Evolutionary conservation across 2,113 vertebrate species (phyloP).

Genomic region (Lota lota): DNA sequence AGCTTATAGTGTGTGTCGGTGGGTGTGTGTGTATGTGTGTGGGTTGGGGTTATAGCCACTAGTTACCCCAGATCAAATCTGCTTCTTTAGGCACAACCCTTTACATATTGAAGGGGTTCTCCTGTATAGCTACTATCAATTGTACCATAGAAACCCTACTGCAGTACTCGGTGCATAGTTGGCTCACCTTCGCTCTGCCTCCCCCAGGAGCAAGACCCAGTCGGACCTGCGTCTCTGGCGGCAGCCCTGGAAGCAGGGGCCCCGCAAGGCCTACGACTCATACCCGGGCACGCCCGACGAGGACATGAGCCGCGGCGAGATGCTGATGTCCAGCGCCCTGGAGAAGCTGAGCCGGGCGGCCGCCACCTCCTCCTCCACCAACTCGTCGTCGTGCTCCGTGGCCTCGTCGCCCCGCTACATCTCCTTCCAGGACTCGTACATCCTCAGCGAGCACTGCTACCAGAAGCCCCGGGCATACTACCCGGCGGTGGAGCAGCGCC

Average conservation of each 20-base stretch:
- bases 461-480: conserved; percentile 94
- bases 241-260: conserved; percentile 89
- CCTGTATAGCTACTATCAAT: too few relatives aligned
- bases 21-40: too few relatives aligned
- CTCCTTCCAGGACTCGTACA: conserved; percentile 89
- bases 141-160: not conserved
- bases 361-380: conserved; percentile 33
- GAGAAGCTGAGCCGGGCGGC: conserved; percentile 80
- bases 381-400: conserved; percentile 53
- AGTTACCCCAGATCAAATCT: too few relatives aligned
- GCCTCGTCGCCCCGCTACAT: conserved; percentile 55
- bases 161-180: not conserved
- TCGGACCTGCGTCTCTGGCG: conserved; percentile 91
- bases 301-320: conserved; percentile 59
- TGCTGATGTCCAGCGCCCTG: conserved; percentile 57
- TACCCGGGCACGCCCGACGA: conserved; percentile 53
- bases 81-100: too few relatives aligned
- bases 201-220: conserved; percentile 81
- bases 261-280: conserved; percentile 66
- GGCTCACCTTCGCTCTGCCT: not conserved
- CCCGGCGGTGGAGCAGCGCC: conserved; percentile 88
- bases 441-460: conserved; percentile 95
- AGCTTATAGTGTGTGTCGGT: too few relatives aligned
- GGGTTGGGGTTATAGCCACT: too few relatives aligned
- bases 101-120: too few relatives aligned